Evolutionary conservation across 2,113 vertebrate species (phyloP).

Genomic region (Proteles cristata): DNA sequence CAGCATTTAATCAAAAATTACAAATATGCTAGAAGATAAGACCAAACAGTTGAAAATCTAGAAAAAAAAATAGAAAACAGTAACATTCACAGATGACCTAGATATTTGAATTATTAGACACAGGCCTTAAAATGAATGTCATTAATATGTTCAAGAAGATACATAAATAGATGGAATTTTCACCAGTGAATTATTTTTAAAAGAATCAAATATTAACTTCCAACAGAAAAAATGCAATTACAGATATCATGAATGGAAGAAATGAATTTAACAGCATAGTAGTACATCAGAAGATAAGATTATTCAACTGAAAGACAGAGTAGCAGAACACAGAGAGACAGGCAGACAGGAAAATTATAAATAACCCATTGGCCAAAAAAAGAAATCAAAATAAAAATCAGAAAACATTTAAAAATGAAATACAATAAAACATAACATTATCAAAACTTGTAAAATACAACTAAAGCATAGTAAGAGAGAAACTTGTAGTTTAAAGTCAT

Average conservation of each 20-base stretch:
- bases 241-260: neutral
- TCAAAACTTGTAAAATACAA: conserved; percentile 7
- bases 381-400: conserved; percentile 19
- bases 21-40: neutral
- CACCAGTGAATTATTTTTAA: neutral
- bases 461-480: neutral
- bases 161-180: neutral
- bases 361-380: neutral
- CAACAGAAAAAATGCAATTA: conserved; percentile 16
- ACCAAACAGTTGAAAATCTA: neutral
- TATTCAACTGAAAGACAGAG: neutral
- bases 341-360: neutral
- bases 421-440: neutral
- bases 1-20: neutral
- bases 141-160: neutral
- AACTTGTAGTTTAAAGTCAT: neutral
- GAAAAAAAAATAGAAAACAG: neutral
- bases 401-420: conserved; percentile 40
- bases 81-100: neutral
- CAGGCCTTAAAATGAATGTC: neutral
- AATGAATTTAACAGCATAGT: neutral
- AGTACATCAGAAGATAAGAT: neutral
- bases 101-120: conserved; percentile 11
- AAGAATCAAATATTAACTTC: neutral
- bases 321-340: neutral